Evolutionary conservation across 2,113 vertebrate genomes (phyloP).

Genomic region (Dolichallabes microphthalmus): DNA sequence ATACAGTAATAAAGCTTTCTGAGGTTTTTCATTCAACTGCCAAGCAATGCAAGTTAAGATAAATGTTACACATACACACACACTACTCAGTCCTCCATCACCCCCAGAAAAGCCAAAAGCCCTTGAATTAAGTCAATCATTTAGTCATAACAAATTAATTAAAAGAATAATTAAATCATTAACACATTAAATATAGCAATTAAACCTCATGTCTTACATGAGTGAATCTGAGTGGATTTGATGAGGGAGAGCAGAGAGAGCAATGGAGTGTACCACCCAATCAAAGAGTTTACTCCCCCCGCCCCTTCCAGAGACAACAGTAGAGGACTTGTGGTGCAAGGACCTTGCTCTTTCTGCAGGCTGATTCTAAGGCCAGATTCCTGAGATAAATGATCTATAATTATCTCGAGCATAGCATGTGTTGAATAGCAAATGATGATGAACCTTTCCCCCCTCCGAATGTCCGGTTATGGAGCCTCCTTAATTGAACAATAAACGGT

Average conservation of each 20-base stretch:
- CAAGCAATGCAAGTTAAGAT: not conserved
- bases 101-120: conserved; percentile 65
- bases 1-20: not conserved
- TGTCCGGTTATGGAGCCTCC: not conserved
- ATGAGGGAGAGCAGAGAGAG: conserved; percentile 63
- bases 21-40: not conserved
- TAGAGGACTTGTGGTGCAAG: conserved; percentile 13
- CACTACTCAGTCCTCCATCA: conserved; percentile 39
- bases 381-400: conserved; percentile 33
- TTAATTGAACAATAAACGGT: conserved; percentile 42
- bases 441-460: conserved; percentile 12
- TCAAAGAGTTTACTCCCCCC: conserved; percentile 70
- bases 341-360: not conserved
- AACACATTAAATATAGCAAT: conserved; percentile 75
- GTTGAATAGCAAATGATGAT: conserved; percentile 30
- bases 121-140: conserved; percentile 75
- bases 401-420: conserved; percentile 30
- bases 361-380: not conserved
- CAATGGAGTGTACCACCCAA: conserved; percentile 66
- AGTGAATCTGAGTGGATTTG: conserved; percentile 74
- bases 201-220: conserved; percentile 77
- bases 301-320: conserved; percentile 25
- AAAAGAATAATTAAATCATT: conserved; percentile 81
- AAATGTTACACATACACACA: not conserved
- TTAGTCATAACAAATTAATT: conserved; percentile 80